These are phyloP conservation scores for Upupa epops DNA, from an alignment of 2,113 vertebrate species.

Conservation along the genomic window DNA sequence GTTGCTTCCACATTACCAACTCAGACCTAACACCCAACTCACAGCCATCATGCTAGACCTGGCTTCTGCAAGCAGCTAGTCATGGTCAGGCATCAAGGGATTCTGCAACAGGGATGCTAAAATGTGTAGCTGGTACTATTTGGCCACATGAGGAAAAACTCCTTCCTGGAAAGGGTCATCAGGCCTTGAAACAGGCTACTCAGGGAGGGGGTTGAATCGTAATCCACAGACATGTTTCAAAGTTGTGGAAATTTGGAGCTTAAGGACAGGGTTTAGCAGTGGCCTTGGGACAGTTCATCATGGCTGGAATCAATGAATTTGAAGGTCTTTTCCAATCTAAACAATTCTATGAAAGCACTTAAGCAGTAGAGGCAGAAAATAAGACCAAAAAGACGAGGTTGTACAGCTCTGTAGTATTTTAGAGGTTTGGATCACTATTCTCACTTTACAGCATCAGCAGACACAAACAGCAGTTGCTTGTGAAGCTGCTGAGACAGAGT, in stretches of 20 bases:
- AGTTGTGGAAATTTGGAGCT: no score
- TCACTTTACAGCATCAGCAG: neutral
- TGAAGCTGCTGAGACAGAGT: neutral
- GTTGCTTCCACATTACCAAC: neutral
- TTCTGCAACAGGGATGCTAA: neutral
- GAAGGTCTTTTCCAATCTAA: no score
- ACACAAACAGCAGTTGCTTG: neutral
- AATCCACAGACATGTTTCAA: no score
- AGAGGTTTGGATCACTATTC: neutral
- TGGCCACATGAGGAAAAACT: no score
- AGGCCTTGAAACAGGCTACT: no score
- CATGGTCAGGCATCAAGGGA: neutral
- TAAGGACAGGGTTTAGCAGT: no score
- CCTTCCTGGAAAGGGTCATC: no score
- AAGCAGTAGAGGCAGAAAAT: neutral
- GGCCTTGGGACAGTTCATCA: no score
- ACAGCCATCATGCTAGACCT: accelerated
- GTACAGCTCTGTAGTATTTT: neutral
- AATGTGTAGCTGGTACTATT: accelerated
- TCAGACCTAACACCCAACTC: neutral
- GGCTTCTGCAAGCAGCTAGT: neutral
- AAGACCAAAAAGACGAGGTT: neutral
- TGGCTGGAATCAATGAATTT: no score
- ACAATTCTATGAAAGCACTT: neutral
- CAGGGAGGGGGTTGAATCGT: no score